A percentile compares a stretch with the other conserved stretches of the same genome.
These are phyloP conservation scores for mouse (Mus musculus) DNA, from an alignment of 2,113 vertebrate species.

Conservation along the genomic window DNA sequence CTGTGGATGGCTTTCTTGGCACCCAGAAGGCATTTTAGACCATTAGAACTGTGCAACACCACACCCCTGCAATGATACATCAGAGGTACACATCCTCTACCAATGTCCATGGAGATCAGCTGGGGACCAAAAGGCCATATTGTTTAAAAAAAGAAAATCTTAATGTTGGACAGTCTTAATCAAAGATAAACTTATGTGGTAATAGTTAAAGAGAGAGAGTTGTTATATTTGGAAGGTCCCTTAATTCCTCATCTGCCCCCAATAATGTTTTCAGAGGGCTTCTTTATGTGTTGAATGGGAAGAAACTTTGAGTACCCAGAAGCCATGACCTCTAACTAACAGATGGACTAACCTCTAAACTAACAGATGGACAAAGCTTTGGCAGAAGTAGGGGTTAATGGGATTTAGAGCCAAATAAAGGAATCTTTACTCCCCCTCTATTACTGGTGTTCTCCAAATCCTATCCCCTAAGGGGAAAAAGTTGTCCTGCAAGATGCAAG, in stretches of 20 bases:
- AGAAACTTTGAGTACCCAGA: neutral
- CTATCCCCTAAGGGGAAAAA: neutral
- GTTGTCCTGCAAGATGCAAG: neutral
- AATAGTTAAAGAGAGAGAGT: neutral
- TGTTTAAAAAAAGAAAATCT: neutral
- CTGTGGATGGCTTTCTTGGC: neutral
- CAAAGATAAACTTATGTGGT: neutral
- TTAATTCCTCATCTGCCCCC: neutral
- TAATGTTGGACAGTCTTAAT: neutral
- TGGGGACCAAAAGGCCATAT: neutral
- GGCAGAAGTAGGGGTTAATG: neutral
- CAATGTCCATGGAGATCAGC: neutral
- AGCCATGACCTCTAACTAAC: neutral
- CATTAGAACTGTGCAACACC: neutral
- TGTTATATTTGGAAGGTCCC: neutral
- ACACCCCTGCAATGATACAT: neutral
- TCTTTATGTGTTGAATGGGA: neutral
- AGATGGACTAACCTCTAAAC: neutral
- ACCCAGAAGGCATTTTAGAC: neutral
- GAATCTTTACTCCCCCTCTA: neutral
- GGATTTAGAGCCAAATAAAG: neutral
- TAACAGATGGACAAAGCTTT: conserved; percentile 59
- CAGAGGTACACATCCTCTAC: no score
- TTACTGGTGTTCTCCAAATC: neutral
- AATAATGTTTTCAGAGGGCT: conserved; percentile 5